Evolutionary conservation across 2,113 vertebrate species (phyloP), one percentile per base, ranked within the genome.

Genomic region (Myotis davidii): DNA sequence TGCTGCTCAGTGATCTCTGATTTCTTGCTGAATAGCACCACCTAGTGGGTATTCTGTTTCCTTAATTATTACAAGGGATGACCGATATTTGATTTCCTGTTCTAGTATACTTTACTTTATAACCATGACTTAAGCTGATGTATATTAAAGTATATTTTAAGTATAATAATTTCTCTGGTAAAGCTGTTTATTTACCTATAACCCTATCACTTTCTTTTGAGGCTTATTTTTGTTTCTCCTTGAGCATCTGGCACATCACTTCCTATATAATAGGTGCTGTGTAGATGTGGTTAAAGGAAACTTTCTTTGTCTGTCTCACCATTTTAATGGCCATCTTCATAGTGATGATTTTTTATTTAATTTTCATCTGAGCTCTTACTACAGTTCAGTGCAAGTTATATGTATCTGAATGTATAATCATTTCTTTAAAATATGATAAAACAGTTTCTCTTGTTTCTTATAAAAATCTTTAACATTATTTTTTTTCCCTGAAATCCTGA

Each of bases 1-100:
- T 52, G 18, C 10, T 0, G 0, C 4, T 3, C 4, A 8, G 3
- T 34, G n/a, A 21, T 13, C 37, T 89, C 50, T 42, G 37, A 97
- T 97, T 95, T 94, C 97, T 97, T 96, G 88, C 94, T 83, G 17
- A 81, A 93, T 1, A 89, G 88, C 92, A 29, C 96, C 97, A 90
- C 83, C 97, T 84, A 0, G 2, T 96, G 97, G 95, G 54, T 3
- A 48, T 34, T 73, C 48, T 72, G 14, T 10, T 81, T 76, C n/a
- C 21, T 73, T 86, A 23, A 48, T 64, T 86, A 64, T 72, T 67
- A 25, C 17, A n/a, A 79, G 23, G 27, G 65, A 48, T 17, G 37
- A 59, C 13, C 3, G 12, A 50, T 50, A 34, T 14, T 39, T 87
- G 56, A 69, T 59, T 94, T 81, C 65, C 29, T 69, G 10, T 56